Conservation (phyloP, 1,140 invertebrate genomes). For the Scaptomyza hsui region DNA sequence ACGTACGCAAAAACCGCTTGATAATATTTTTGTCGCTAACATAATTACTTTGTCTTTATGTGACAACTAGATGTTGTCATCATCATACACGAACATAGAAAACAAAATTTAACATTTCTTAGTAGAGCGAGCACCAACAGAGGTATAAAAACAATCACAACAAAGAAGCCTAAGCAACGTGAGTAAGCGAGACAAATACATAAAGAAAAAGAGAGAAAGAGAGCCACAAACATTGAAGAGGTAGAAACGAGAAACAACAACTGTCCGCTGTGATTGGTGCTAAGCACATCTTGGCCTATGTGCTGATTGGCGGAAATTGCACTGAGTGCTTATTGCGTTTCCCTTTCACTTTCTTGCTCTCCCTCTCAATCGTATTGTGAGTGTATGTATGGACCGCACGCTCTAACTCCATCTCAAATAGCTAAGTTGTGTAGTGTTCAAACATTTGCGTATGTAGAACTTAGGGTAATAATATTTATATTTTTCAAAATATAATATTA, state of each 20-base stretch:
- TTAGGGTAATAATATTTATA: too few species aligned
- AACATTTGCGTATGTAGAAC: too few species aligned
- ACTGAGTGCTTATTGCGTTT: conserved; percentile 21
- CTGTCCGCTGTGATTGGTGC: conserved; percentile 66
- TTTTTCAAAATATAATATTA: not conserved
- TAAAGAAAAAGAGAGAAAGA: conserved; percentile 34
- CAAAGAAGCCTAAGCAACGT: conserved; percentile 17
- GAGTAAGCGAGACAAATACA: conserved; percentile 16
- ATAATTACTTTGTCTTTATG: conserved; percentile 55
- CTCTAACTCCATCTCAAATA: not conserved
- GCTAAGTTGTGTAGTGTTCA: not conserved
- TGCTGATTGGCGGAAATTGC: conserved; percentile 61
- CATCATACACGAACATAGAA: conserved; percentile 28
- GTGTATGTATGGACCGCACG: conserved; percentile 1
- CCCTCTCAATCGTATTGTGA: not conserved
- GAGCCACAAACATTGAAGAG: conserved; percentile 44
- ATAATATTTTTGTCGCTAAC: conserved; percentile 59
- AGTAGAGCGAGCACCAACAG: conserved; percentile 4
- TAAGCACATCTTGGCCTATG: conserved; percentile 34
- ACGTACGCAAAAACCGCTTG: conserved; percentile 4
- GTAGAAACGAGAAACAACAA: conserved; percentile 34
- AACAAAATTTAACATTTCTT: conserved; percentile 10
- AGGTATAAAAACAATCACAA: conserved; percentile 11
- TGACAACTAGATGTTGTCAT: conserved; percentile 40
- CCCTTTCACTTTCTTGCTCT: conserved; percentile 15